Base-by-base conservation (phyloP, 30 jellyfish, hydroid and myxozoan genomes). In the Chrysaora quinquecirrha region DNA sequence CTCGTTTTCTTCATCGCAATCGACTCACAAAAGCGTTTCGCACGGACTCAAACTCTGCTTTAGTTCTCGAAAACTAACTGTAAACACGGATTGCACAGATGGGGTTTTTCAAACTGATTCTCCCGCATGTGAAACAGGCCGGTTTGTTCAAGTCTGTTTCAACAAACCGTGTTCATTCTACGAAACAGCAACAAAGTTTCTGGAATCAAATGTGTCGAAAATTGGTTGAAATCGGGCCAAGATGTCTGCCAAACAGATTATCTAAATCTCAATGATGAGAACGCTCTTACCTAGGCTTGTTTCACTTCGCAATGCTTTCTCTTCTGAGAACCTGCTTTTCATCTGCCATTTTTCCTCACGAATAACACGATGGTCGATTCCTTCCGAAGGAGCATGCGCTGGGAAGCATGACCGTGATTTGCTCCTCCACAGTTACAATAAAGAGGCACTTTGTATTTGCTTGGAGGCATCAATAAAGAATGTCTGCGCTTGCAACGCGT, bases 331-430 rank as follows among this genome's bases (percentile, higher is more conserved):
- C 82, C 48, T 68, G 47, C 29, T 22, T 31, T 3, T 80, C 90
- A 49, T 80, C 90, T 80, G 90, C 90, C 90, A 80, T 80, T 64
- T 76, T 80, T 80, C 90, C 90, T 67, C 90, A 80, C 90, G 83
- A 66, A 66, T 50, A 80, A 80, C 90, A 80, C 90, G 90, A 80
- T 80, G 90, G 67, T 35, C 66, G 83, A 65, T 64, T 80, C 90
- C 67, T 30, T 38, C 33, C 25, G 20, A 64, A 23, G 14, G 90
- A 80, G 90, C 90, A 80, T 80, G 90, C 90, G 90, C 77, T 1
- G 4, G 73, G 34, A 22, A 31, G 49, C 46, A 38, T 71, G 60
- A 52, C 75, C 86, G 49, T 74, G 86, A 20, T 38, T 14, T 2
- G 28, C 78, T 76, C 88, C 88, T 76, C 70, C 88, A 69, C 65